Base-by-base conservation (phyloP, 2,113 vertebrate species). In the Athene cunicularia region DNA sequence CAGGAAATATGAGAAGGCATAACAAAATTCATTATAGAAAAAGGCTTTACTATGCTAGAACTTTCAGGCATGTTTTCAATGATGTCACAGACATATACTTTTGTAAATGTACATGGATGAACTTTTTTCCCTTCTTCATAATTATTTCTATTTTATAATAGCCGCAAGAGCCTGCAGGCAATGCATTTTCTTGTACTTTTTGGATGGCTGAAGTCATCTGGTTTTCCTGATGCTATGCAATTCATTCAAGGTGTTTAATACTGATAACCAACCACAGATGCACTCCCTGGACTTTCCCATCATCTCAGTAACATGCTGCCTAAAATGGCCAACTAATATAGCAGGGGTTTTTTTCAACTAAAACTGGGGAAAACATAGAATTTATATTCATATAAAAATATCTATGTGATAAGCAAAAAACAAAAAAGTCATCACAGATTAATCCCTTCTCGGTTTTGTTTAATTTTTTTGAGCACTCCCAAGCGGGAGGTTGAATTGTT, bases 191-290 rank as follows among this genome's bases (percentile, higher is more conserved):
- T 82, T 73, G 56, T 70, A 80, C 47, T 93, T 96, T 95, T 86
- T 91, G 49, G 87, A 93, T 55, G 27, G 71, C 47, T 95, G 71
- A 96, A 97, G 80, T 88, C 74, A 93, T 90, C 91, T 75, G 53
- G 8, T 74, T 95, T 97, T 93, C 75, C 76, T 81, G 77, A 90
- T 53, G 91, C 43, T 74, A 80, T 15, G 8, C 43, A 90, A 74
- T 80, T 75, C 89, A 94, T 70, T 89, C 76, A 94, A 95, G 97
- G 95, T 97, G 96, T 94, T 97, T 95, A 90, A 86, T 80, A 92
- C 95, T 94, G 87, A 82, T 94, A 97, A 94, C 91, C 73, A 91
- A 93, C 83, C 45, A 71, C 52, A 95, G 97, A 93, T 86, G 72
- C 75, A 93, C 35, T 88, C 88, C 75, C 77, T 93, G 88, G 83